Percentiles rank a stretch among this genome's conserved stretches.
Conservation (phyloP, 2,888 invertebrate genomes). For the Ganaspis brasiliensis region DNA sequence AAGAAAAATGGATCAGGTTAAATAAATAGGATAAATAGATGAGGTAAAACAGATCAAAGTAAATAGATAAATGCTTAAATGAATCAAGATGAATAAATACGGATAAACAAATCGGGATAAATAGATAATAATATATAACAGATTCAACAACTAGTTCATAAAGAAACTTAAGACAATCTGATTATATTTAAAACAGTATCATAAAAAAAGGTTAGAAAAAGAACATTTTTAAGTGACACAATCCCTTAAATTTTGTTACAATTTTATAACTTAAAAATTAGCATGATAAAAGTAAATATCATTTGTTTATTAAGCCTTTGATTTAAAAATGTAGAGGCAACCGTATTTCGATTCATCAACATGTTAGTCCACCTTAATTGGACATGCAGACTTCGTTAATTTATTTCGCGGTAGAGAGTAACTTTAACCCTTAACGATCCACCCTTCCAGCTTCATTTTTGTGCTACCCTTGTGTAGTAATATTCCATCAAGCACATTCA, state of each 20-base stretch:
- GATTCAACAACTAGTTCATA: too few relatives aligned
- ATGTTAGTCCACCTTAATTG: constrained; percentile 56
- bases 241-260: neutral
- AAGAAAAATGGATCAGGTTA: too few relatives aligned
- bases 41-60: too few relatives aligned
- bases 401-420: constrained; percentile 54
- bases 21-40: too few relatives aligned
- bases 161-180: too few relatives aligned
- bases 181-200: too few relatives aligned
- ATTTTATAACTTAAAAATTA: neutral
- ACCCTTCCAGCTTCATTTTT: constrained; percentile 19
- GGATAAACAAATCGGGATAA: too few relatives aligned
- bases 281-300: neutral
- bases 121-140: too few relatives aligned
- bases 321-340: neutral
- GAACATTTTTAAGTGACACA: too few relatives aligned
- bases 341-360: constrained; percentile 6
- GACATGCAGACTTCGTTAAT: constrained; percentile 59
- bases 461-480: neutral
- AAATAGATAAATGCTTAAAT: too few relatives aligned
- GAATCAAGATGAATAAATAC: too few relatives aligned
- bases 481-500: constrained; percentile 5
- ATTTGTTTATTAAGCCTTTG: neutral
- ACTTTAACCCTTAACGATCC: constrained; percentile 39
- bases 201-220: too few relatives aligned